Conservation (phyloP, 2,113 vertebrate genomes). For the Leptodactylus fuscus region DNA sequence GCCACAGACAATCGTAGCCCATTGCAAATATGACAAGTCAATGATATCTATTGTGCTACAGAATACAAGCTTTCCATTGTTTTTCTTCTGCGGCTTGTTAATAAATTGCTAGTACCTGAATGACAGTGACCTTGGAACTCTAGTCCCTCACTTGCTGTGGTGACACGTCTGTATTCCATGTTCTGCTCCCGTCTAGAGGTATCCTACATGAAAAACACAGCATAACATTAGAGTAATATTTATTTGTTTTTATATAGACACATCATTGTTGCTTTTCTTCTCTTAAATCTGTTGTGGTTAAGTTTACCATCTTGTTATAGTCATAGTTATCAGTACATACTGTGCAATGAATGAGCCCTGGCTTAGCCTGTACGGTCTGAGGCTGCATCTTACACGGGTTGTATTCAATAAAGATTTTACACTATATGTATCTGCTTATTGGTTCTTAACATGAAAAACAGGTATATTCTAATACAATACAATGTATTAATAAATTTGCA, state of each 20-base stretch:
- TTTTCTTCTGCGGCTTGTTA: neutral
- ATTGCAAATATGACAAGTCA: neutral
- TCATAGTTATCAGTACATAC: neutral
- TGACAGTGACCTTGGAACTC: neutral
- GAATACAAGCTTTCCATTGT: neutral
- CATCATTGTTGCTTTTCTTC: neutral
- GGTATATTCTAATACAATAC: too few relatives aligned
- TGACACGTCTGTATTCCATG: neutral
- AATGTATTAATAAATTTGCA: too few relatives aligned
- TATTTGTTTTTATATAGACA: constrained; percentile 1
- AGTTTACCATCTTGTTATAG: neutral
- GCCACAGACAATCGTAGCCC: neutral
- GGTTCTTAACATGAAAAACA: too few relatives aligned
- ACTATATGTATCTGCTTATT: neutral
- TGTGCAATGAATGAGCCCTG: neutral
- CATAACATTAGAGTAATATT: neutral
- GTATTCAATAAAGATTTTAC: neutral
- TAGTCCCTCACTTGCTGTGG: neutral
- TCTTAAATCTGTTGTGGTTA: neutral
- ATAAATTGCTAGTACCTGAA: neutral
- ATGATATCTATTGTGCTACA: neutral
- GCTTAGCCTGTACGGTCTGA: neutral
- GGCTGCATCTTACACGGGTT: neutral
- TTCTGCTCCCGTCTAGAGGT: neutral
- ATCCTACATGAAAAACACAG: neutral